Base-by-base conservation (phyloP, 2,113 vertebrate genomes). In the Vimba vimba region DNA sequence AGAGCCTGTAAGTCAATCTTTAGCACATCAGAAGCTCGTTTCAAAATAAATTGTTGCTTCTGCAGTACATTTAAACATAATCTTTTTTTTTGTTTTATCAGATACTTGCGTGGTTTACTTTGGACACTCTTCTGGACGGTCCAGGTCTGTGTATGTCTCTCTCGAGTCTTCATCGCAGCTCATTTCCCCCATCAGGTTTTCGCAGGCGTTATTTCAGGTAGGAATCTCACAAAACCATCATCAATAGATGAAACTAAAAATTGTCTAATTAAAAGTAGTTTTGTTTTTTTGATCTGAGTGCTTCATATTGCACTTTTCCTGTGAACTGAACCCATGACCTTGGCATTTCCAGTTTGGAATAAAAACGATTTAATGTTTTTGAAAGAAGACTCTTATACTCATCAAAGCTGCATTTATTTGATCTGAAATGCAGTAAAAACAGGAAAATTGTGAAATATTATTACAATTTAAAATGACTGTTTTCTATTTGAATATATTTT, bases 121-220 rank as follows among this genome's bases (percentile, higher is more conserved):
- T 99, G 98, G 98, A 91, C 87, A 0, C 89, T 94, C 9, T 99
- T 97, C 91, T 97, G 97, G 94, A 94, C 91, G 0, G 94, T 99
- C 83, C 98, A 99, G 91, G 93, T 97, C 89, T 97, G 96, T 0
- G 98, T 99, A 81, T 99, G 97, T 84, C 93, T 98, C 80, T 99
- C 98, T 33, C 95, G 98, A 75, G 95, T 99, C 90, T 99, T 97
- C 92, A 96, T 99, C 0, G 97, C 97, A 0, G 98, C 98, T 55
- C 98, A 99, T 92, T 99, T 99, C 68, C 98, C 98, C 1, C 98
- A 99, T 73, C 98, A 99, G 90, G 98, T 99, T 73, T 83, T 99
- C 0, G 94, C 95, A 0, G 98, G 98, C 19, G 97, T 99, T 25
- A 89, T 99, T 77, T 95, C 97, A 96, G 98, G 98, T 99, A 60